phyloP scores from a whole-genome alignment of 92 coral and sea anemone genomes.

The Isaurus tuberculatus region DNA sequence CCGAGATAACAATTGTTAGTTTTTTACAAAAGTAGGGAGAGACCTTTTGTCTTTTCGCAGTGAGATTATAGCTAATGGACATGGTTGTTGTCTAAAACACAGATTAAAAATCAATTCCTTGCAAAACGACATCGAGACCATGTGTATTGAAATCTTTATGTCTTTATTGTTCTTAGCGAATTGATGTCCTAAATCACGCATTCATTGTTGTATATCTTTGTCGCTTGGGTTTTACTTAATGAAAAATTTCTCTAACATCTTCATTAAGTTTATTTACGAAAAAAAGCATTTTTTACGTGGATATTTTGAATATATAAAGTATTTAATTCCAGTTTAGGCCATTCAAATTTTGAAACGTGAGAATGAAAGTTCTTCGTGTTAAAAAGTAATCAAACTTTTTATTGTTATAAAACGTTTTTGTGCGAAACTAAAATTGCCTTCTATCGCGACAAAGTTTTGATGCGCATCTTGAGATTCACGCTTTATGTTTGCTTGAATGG shows the following conservation, averaged over 20 bases:
- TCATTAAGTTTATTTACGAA: neutral
- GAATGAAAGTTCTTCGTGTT: neutral
- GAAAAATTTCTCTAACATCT: neutral
- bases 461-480: neutral
- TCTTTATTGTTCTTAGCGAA: no score
- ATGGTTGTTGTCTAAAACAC: neutral
- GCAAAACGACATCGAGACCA: neutral
- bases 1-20: neutral
- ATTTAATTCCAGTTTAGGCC: neutral
- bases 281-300: neutral
- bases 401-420: neutral
- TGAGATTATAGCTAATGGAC: neutral
- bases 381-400: neutral
- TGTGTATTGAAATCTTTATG: slow-evolving; percentile 6
- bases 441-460: no score
- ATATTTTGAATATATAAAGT: neutral
- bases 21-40: neutral
- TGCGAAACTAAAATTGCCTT: no score
- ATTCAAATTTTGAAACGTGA: neutral
- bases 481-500: neutral
- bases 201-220: neutral
- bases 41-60: neutral
- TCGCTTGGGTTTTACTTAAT: neutral
- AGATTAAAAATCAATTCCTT: neutral
- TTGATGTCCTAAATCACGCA: no score